Base-by-base conservation (phyloP, 2,888 invertebrate species). In the Autographa gamma region DNA sequence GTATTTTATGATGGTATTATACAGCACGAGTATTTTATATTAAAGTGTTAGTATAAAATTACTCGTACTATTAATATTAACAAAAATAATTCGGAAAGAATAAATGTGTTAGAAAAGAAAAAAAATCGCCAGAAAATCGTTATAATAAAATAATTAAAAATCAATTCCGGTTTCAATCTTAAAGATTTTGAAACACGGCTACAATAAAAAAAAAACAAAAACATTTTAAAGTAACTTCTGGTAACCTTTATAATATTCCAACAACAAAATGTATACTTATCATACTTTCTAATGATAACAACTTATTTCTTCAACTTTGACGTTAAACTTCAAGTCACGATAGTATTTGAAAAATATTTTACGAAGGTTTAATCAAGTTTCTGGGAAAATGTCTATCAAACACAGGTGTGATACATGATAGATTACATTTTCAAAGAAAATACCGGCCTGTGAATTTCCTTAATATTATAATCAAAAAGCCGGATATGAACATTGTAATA, bases 321-420 rank as follows among this genome's bases (percentile, higher is more conserved):
- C 64, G 60, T 73, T 75, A 75, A 67, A 80, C 64, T 75, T 66
- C 60, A 13, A 56, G 19, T 56, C 71, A 71, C 71, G 63, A 69
- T 73, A 34, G 69, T 43, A 64, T 75, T 56, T 67, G 65, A 32
- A 65, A 48, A 65, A 72, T 75, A 71, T 66, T 14, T 58, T 71
- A 58, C 66, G 56, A 73, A 77, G 52, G 59, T 66, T 77, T 68
- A 65, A 70, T 73, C 60, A 74, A 71, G 70, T 73, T 80, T 73
- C 70, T 84, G 84, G 69, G 83, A 82, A 83, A 66, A 56, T 1
- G 60, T 77, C 75, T 60, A 76, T 79, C 84, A 76, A 66, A 60
- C 48, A 71, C 84, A 83, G 73, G 75, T 80, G 80, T 73, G 16
- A 62, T 19, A 18, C 70, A 68, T 70, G 67, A 80, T 76, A 71